Percentiles rank a stretch among this genome's conserved stretches.
phyloP scores from a whole-genome alignment of 2,888 invertebrate species.

The Leptodirus hochenwartii region DNA sequence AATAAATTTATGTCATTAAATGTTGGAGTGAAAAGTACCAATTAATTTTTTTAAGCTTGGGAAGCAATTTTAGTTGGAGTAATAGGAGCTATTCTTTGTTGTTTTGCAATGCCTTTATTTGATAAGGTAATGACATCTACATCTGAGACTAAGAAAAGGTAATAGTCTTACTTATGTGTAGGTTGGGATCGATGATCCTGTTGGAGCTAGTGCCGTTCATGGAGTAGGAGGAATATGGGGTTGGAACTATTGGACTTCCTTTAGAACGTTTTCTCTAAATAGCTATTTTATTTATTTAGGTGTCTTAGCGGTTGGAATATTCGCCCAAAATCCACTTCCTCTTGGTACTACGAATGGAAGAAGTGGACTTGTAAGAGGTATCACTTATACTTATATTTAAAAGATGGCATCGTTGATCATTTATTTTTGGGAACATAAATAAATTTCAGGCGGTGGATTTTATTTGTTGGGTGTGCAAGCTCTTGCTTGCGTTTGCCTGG shows the following conservation, averaged over 20 bases:
- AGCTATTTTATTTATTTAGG: conserved; percentile 34
- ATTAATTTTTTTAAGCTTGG: conserved; percentile 38
- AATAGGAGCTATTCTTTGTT: conserved; percentile 58
- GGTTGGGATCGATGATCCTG: conserved; percentile 74
- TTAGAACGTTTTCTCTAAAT: background rate
- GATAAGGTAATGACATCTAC: conserved; percentile 32
- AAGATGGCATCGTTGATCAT: conserved; percentile 2
- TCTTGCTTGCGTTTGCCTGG: conserved; percentile 50
- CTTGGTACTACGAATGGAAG: conserved; percentile 63
- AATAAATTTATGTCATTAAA: conserved; percentile 2
- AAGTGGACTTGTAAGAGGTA: conserved; percentile 56
- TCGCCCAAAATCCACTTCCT: conserved; percentile 70
- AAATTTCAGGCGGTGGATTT: conserved; percentile 61
- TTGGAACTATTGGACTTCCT: conserved; percentile 18
- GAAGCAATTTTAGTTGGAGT: conserved; percentile 69
- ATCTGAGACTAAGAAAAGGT: conserved; percentile 5
- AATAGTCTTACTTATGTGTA: conserved; percentile 13
- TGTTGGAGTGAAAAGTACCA: background rate
- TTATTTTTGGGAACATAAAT: background rate
- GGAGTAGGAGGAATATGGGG: conserved; percentile 63
- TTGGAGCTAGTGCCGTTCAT: conserved; percentile 80
- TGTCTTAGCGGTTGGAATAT: conserved; percentile 71
- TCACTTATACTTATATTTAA: conserved; percentile 6
- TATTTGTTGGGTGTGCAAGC: conserved; percentile 71
- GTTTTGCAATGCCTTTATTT: conserved; percentile 51